phyloP scores from a whole-genome alignment of 2,113 vertebrate species.

The Tricholaema leucomelas region DNA sequence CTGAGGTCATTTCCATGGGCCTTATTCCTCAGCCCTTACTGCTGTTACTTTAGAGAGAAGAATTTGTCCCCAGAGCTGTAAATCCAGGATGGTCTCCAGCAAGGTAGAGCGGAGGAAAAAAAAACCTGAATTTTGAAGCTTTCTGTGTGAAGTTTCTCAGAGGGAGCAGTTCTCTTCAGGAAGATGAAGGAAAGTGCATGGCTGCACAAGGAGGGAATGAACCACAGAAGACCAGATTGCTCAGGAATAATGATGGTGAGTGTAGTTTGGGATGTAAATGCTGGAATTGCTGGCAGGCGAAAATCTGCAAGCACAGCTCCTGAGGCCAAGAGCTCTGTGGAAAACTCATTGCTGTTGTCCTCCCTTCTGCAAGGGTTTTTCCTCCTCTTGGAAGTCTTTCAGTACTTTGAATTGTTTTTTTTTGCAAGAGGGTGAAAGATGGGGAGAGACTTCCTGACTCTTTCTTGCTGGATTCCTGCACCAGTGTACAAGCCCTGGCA shows the following conservation, averaged over 20 bases:
- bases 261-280: background rate
- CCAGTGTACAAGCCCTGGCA: conserved; percentile 37
- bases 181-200: background rate
- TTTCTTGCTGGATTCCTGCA: conserved; percentile 38
- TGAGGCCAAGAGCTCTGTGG: background rate
- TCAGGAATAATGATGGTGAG: conserved; percentile 16
- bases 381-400: background rate
- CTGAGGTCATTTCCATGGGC: background rate
- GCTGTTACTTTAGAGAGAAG: conserved; percentile 1
- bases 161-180: background rate
- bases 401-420: background rate
- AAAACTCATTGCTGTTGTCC: background rate
- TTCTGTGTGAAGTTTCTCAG: conserved; percentile 3
- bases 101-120: background rate
- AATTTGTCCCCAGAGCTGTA: background rate
- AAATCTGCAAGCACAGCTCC: background rate
- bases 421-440: conserved; percentile 3
- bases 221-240: background rate
- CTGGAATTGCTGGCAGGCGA: background rate
- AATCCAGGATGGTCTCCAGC: background rate
- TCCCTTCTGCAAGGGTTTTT: background rate
- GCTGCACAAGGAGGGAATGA: background rate
- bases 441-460: conserved; percentile 11
- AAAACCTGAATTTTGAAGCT: background rate
- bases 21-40: background rate